Evolutionary conservation across 1,140 invertebrate species (phyloP), one percentile per base, ranked within the genome.

Genomic region (Zaprionus capensis): DNA sequence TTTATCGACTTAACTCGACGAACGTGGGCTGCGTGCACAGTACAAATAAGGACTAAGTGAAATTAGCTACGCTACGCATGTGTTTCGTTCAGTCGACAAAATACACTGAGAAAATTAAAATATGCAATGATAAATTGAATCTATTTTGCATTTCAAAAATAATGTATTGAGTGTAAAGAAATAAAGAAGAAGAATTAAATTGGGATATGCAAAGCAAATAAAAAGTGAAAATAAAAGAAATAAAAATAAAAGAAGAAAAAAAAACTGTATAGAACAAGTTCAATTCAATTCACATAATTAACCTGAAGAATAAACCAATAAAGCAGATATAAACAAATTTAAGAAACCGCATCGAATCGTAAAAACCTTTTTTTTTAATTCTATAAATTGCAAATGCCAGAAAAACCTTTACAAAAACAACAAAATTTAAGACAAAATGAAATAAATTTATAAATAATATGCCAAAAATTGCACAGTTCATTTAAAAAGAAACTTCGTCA

Each of bases 11-110:
- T 24, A 22, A 26, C 46, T 63, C 38, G 12, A 63, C 59, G 58
- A 26, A 59, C 46, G 46, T 51, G 20, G 20, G 46, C 46, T 51
- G 46, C 46, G 11, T 51, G 46, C 46, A 22, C 46, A 51, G 46
- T 51, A 51, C 46, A 51, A 51, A 51, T 51, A 51, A 51, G 46
- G 46, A 51, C 46, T 51, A 51, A 51, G 46, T 51, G 46, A 51
- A 51, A 51, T 51, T 51, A 51, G 46, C 46, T 12, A 51, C 46
- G 46, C 46, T 51, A 51, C 46, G 20, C 46, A 51, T 51, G 46
- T 51, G 46, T 24, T 51, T 51, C 46, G 46, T 51, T 51, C 46
- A 51, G 46, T 51, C 20, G 7, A 46, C n/a, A 46, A 24, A 24
- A 51, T 22, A 24, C 20, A 51, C 46, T 0, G 20, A 12, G 4